Percentiles rank a stretch among this genome's conserved stretches.
Conservation (phyloP, 2,888 invertebrate genomes). For the Leptopterna dolabrata region DNA sequence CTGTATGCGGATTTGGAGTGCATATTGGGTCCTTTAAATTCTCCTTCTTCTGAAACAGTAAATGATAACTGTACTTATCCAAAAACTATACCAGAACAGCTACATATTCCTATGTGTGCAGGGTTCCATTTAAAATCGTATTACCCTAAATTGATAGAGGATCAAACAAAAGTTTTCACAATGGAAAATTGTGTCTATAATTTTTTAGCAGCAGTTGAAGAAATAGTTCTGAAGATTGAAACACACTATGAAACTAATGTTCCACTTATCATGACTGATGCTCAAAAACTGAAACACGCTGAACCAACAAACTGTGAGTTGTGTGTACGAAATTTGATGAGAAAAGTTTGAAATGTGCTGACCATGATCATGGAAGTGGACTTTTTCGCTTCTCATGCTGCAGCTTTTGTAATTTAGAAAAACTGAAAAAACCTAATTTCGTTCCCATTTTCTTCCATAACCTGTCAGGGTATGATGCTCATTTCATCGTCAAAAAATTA, state of each 20-base stretch:
- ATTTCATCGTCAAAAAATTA: slow-evolving; percentile 26
- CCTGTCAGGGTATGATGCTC: not conserved
- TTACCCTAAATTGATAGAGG: not conserved
- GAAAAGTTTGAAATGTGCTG: slow-evolving; percentile 44
- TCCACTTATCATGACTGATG: not conserved
- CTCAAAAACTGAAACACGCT: not conserved
- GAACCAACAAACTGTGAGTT: not conserved
- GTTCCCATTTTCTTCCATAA: slow-evolving; percentile 65
- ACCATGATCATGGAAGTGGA: slow-evolving; percentile 65
- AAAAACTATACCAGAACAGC: not conserved
- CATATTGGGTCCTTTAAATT: not conserved
- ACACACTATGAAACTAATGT: not conserved
- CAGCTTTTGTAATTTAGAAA: slow-evolving; percentile 64
- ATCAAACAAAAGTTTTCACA: not conserved
- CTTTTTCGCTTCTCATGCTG: slow-evolving; percentile 63
- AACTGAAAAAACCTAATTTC: slow-evolving; percentile 62
- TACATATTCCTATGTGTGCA: not conserved
- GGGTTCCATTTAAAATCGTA: slow-evolving; percentile 16
- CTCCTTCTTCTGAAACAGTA: not conserved
- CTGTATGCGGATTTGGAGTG: slow-evolving; percentile 10
- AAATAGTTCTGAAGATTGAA: not conserved
- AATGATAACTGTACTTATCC: not conserved
- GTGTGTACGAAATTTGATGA: not conserved
- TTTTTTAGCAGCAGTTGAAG: not conserved
- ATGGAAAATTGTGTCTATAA: not conserved